Evolutionary conservation across 92 coral and sea anemone genomes (phyloP).

Genomic region (Epizoanthus illoricatus): DNA sequence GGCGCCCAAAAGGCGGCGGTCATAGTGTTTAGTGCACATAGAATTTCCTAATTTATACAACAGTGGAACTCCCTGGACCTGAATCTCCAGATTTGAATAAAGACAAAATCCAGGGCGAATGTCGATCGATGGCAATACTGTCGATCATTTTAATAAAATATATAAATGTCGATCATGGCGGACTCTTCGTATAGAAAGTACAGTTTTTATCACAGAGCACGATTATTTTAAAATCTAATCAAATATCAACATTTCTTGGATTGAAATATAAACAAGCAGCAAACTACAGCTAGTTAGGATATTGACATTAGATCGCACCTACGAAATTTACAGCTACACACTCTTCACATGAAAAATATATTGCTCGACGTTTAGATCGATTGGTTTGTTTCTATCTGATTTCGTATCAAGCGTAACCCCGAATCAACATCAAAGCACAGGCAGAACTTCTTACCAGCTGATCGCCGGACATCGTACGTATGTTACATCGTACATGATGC

Average conservation of each 20-base stretch:
- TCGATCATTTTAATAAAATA: too few species aligned
- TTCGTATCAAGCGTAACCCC: background rate
- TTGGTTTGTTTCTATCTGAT: background rate
- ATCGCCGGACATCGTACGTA: background rate
- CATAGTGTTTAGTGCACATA: background rate
- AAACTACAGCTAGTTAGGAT: background rate
- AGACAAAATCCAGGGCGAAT: too few species aligned
- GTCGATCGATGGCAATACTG: too few species aligned
- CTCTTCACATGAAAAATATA: background rate
- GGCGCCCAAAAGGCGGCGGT: background rate
- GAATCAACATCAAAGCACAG: background rate
- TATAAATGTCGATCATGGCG: background rate
- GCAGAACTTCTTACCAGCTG: conserved; percentile 26
- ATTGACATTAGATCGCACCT: background rate
- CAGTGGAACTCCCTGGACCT: background rate
- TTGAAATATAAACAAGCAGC: conserved; percentile 10
- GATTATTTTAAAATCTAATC: background rate
- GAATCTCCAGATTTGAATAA: background rate
- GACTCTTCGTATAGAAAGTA: too few species aligned
- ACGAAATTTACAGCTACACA: background rate
- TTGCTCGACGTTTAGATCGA: background rate
- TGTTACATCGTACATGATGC: conserved; percentile 14
- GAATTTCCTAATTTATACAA: background rate
- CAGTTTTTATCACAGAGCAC: background rate
- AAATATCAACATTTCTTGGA: conserved; percentile 1